A percentile compares a stretch with the other conserved stretches of the same genome.
Evolutionary conservation across 2,797 vertebrate genomes (phyloP).

Genomic region (Lithobates pipiens): DNA sequence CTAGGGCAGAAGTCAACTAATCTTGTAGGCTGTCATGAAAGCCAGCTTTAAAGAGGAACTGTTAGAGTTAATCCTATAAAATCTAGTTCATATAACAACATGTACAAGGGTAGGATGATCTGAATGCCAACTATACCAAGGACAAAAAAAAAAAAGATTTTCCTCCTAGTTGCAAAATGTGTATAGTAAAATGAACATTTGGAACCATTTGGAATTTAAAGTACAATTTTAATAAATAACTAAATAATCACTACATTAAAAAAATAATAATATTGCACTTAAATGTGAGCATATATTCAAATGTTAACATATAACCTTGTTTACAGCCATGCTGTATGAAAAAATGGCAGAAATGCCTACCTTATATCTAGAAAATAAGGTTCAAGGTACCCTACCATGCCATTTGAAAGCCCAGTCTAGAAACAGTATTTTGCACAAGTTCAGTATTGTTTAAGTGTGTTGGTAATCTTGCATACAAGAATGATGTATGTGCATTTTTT

Average conservation of each 20-base stretch:
- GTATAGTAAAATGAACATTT: background rate
- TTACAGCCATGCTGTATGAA: background rate
- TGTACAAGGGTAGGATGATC: conserved; percentile 10
- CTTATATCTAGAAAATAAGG: too few relatives aligned
- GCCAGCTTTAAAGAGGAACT: conserved; percentile 26
- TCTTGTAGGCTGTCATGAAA: conserved; percentile 41
- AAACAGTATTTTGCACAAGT: too few relatives aligned
- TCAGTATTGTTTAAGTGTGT: too few relatives aligned
- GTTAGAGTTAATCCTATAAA: conserved; percentile 45
- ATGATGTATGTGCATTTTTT: too few relatives aligned
- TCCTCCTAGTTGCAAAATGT: background rate
- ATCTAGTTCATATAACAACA: conserved; percentile 41
- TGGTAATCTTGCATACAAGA: too few relatives aligned
- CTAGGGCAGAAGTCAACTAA: conserved; percentile 41
- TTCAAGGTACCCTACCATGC: too few relatives aligned
- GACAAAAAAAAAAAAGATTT: background rate
- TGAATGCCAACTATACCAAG: conserved; percentile 5
- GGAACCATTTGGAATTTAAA: too few relatives aligned
- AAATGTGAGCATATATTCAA: too few relatives aligned
- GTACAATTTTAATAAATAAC: background rate
- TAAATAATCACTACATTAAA: background rate
- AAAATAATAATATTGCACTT: too few relatives aligned
- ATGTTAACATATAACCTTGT: background rate
- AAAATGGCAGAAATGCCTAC: background rate
- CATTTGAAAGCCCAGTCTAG: too few relatives aligned